Evolutionary conservation across 2,888 invertebrate genomes (phyloP), one percentile per base, ranked within the genome.

Genomic region (Ceramica pisi): DNA sequence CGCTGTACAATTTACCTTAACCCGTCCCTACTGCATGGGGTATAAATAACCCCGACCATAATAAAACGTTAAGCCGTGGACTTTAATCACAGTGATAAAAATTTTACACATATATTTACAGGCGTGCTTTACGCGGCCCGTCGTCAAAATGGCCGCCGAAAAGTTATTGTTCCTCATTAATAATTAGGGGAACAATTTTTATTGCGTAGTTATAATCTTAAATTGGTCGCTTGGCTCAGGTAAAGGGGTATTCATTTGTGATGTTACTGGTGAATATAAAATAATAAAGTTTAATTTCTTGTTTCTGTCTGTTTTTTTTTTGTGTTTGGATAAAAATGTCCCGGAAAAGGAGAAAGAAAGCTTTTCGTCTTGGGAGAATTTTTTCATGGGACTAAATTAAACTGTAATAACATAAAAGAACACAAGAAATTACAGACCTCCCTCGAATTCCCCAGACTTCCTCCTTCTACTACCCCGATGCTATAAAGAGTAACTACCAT

Each of bases 31-130:
- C 70, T 67, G 81, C 75, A 75, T 61, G 66, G 83, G 81, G 77
- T 80, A 76, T 76, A 85, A 84, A 88, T 85, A 82, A 74, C 75
- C 80, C 73, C 74, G 61, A 65, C 78, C 77, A 87, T 88, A 89
- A 89, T 89, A 91, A 92, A 91, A 92, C 72, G 87, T 84, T 87
- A 84, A 87, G 86, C 87, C 85, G 71, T 80, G 86, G 81, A 86
- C 85, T 91, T 90, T 90, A 91, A 91, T 91, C 87, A 87, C 71
- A 70, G 83, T 84, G 83, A 88, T 89, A 90, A 89, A 87, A 87
- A 75, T 61, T 71, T 83, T 86, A 87, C 86, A 83, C 78, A 79
- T 83, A 81, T 82, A 86, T 89, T 81, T 76, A 77, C 56, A 67
- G 46, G 46, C 75, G 16, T 57, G 53, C 56, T 62, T 74, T 73